A percentile compares a stretch with the other conserved stretches of the same genome.
These are phyloP conservation scores for Xenops minutus DNA, from an alignment of 2,797 vertebrate genomes.

Conservation along the genomic window DNA sequence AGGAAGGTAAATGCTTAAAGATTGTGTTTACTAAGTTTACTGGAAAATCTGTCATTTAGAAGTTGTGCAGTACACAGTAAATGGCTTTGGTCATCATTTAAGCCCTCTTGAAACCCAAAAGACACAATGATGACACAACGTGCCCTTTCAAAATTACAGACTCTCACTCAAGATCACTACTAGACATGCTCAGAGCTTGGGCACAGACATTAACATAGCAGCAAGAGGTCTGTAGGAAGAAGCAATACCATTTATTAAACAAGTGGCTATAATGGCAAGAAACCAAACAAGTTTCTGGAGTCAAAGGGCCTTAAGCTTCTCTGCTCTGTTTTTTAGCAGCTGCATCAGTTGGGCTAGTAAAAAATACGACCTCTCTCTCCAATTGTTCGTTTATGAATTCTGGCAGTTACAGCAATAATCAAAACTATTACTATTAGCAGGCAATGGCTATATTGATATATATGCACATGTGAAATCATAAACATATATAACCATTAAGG, in stretches of 20 bases:
- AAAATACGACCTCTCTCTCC: not conserved
- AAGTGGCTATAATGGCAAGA: not conserved
- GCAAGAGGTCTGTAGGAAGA: not conserved
- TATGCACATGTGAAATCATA: not conserved
- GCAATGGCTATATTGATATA: not conserved
- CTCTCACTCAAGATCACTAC: not conserved
- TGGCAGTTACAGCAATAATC: not conserved
- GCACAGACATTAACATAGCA: conserved; percentile 9
- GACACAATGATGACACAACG: not conserved
- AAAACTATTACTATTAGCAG: not conserved
- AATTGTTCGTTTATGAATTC: not conserved
- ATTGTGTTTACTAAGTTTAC: not conserved
- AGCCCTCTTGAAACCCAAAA: not conserved
- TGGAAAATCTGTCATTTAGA: not conserved
- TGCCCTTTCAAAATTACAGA: conserved; percentile 16
- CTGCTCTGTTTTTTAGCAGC: not conserved
- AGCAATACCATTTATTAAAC: not conserved
- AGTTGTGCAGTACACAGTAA: not conserved
- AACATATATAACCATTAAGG: not conserved
- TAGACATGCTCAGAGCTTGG: not conserved
- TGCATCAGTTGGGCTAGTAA: not conserved
- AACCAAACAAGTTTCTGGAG: not conserved
- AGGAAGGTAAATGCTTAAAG: not conserved
- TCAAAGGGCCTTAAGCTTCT: not conserved
- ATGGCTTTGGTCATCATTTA: not conserved